phyloP scores from a whole-genome alignment of 2,888 invertebrate genomes.

The Trilocha varians region DNA sequence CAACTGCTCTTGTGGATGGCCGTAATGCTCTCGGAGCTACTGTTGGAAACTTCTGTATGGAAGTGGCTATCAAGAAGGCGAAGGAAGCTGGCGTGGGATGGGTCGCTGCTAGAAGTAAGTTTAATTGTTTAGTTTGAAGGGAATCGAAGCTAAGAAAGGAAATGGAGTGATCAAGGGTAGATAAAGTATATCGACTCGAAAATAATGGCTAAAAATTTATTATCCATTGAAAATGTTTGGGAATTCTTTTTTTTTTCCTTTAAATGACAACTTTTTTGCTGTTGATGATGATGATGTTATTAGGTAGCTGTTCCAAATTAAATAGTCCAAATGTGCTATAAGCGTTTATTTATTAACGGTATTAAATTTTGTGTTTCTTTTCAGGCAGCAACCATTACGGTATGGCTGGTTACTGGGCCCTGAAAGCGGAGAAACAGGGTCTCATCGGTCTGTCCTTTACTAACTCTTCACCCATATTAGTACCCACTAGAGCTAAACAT shows the following conservation, averaged over 20 bases:
- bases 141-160: no score
- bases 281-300: no score
- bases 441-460: slow-evolving; percentile 90
- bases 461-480: slow-evolving; percentile 91
- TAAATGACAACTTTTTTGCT: no score
- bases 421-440: slow-evolving; percentile 80
- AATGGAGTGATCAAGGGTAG: no score
- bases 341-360: no score
- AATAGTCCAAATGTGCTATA: no score
- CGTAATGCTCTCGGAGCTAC: slow-evolving; percentile 85
- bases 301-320: no score
- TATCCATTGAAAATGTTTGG: no score
- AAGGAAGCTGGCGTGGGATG: slow-evolving; percentile 84
- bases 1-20: slow-evolving; percentile 85
- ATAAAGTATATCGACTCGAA: no score
- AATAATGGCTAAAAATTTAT: no score
- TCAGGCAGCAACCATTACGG: slow-evolving; percentile 90
- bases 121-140: no score
- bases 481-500: slow-evolving; percentile 84
- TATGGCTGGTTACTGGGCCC: slow-evolving; percentile 88
- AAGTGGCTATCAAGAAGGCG: slow-evolving; percentile 87
- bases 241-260: no score
- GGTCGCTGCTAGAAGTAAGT: slow-evolving; percentile 80
- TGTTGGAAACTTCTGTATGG: slow-evolving; percentile 84
- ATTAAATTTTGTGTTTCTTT: slow-evolving; percentile 2